phyloP scores from a whole-genome alignment of 2,113 vertebrate genomes.

The Callospermophilus lateralis region DNA sequence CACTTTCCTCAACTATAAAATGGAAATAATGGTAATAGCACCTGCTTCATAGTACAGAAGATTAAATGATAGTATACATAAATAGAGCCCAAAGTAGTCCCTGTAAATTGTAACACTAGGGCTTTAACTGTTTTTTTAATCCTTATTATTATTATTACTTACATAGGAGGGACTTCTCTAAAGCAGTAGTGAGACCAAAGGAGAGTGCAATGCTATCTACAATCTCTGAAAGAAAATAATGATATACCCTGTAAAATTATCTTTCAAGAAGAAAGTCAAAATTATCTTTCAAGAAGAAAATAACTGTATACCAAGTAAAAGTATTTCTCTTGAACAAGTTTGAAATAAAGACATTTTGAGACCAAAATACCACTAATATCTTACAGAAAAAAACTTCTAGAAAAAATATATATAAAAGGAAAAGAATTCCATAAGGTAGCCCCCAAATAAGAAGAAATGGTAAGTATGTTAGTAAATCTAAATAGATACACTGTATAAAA shows the following conservation, averaged over 20 bases:
- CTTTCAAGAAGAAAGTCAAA: constrained; percentile 57
- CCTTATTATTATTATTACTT: background rate
- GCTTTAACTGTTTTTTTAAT: background rate
- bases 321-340: constrained; percentile 28
- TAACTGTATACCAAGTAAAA: background rate
- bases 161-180: background rate
- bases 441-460: background rate
- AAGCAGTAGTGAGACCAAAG: background rate
- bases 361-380: background rate
- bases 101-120: background rate
- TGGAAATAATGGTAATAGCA: background rate
- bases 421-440: background rate
- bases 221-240: constrained; percentile 40
- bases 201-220: background rate
- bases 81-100: background rate
- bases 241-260: constrained; percentile 20
- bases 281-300: constrained; percentile 31
- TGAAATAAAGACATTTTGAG: constrained; percentile 27
- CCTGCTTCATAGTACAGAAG: background rate
- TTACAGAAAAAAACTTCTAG: constrained; percentile 3
- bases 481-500: background rate
- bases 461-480: background rate
- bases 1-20: background rate
- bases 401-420: background rate
- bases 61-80: background rate